Evolutionary conservation across 2,797 vertebrate genomes (phyloP), one percentile per base, ranked within the genome.

Genomic region (Vipera latastei): DNA sequence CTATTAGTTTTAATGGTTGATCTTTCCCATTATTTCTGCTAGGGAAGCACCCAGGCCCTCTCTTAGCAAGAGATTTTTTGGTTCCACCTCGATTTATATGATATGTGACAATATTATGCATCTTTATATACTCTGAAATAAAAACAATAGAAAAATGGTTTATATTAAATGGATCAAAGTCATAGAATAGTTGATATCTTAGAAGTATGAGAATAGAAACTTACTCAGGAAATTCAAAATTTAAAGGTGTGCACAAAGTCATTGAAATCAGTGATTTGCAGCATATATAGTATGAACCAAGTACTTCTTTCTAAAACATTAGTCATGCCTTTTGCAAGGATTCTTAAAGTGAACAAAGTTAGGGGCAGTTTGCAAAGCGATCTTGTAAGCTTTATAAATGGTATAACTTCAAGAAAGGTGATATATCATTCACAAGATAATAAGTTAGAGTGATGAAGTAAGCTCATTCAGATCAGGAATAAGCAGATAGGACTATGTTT

Each of bases 201-300:
- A 89, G 60, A 51, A 38, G n/a, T 61, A 93, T 94, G n/a, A 51
- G 59, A 28, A 32, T 59, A 87, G 57, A 94, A 69, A 92, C 14
- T 48, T 51, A 91, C 90, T 51, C 22, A 0, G 6, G 48, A 57
- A 38, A 65, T 0, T 92, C 3, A 22, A n/a, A 18, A 93, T 78
- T 22, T 44, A 78, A 44, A 44, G 38, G 20, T 78, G 18, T 44
- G 69, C 32, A 4, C 18, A 78, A 73, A 73, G 32, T 78, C 7
- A 38, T 78, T 78, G 73, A 78, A 22, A 78, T 38, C 18, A 78
- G 18, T 44, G 38, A 44, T 78, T 78, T 78, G 38, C 18, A 78
- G 8, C 38, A 44, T 7, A 78, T 0, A 11, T 83, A 48, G 4
- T 83, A 48, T 48, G 73, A 83, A 48, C 20, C 73, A 83, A 83